Evolutionary conservation across 2,888 invertebrate species (phyloP).

Genomic region (Danaus chrysippus): DNA sequence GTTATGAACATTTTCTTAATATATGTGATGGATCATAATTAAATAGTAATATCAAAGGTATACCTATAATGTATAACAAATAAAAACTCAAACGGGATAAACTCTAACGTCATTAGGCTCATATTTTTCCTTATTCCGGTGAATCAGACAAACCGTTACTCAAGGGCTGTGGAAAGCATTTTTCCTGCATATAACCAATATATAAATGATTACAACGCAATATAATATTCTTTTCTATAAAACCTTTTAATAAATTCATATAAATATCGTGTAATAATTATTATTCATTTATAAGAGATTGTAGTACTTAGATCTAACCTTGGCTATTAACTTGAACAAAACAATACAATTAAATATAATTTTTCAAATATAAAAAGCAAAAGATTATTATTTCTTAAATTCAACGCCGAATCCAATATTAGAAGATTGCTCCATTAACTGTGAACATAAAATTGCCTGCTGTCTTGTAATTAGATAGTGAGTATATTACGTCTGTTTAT

Average conservation of each 20-base stretch:
- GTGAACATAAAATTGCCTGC: constrained; percentile 21
- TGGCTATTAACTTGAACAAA: too few relatives aligned
- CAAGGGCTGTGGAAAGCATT: background rate
- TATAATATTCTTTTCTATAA: too few relatives aligned
- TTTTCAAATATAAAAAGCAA: too few relatives aligned
- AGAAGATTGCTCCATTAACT: constrained; percentile 22
- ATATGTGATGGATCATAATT: background rate
- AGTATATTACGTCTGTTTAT: constrained; percentile 23
- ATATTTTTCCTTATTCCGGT: constrained; percentile 22
- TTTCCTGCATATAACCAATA: background rate
- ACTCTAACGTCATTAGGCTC: constrained; percentile 5
- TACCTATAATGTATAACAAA: background rate
- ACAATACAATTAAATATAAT: too few relatives aligned
- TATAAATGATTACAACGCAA: too few relatives aligned
- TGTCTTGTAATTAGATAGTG: constrained; percentile 22
- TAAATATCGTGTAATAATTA: too few relatives aligned
- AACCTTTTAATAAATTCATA: too few relatives aligned
- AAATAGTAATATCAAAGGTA: background rate
- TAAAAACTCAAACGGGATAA: constrained; percentile 1
- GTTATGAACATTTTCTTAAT: background rate
- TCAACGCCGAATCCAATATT: constrained; percentile 21
- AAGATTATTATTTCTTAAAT: constrained; percentile 27
- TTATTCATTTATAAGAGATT: too few relatives aligned
- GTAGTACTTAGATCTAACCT: too few relatives aligned
- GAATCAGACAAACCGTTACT: constrained; percentile 22